Percentiles rank a stretch among this genome's conserved stretches.
phyloP scores from a whole-genome alignment of 2,888 invertebrate species.

The Nemoura dubitans region DNA sequence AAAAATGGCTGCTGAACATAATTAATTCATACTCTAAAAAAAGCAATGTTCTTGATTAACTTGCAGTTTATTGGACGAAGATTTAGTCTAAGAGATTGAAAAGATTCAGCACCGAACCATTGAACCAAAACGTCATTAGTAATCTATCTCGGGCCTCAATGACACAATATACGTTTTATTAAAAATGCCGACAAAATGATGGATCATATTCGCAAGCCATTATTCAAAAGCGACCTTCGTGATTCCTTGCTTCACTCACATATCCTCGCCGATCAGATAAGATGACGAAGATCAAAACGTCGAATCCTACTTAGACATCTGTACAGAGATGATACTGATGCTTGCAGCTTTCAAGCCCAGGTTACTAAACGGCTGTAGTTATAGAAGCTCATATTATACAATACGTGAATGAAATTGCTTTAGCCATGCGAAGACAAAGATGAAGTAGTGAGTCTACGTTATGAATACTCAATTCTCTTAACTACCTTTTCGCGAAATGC shows the following conservation, averaged over 20 bases:
- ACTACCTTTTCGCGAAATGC: constrained; percentile 23
- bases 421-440: constrained; percentile 16
- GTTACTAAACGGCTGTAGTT: not conserved
- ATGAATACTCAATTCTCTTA: constrained; percentile 27
- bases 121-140: no score
- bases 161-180: no score
- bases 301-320: not conserved
- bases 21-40: not conserved
- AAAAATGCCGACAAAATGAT: no score
- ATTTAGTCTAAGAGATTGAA: no score
- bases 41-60: not conserved
- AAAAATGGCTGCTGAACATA: not conserved
- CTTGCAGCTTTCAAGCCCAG: not conserved
- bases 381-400: not conserved
- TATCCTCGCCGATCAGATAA: not conserved
- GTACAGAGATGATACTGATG: constrained; percentile 2
- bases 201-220: no score
- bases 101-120: no score
- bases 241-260: no score
- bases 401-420: constrained; percentile 30
- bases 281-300: not conserved
- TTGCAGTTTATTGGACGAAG: not conserved
- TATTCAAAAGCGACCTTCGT: no score
- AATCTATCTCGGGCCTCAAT: no score
- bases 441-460: not conserved